A percentile compares a stretch with the other conserved stretches of the same genome.
Conservation (phyloP, 2,888 invertebrate species). For the Euspilapteryx auroguttella region DNA sequence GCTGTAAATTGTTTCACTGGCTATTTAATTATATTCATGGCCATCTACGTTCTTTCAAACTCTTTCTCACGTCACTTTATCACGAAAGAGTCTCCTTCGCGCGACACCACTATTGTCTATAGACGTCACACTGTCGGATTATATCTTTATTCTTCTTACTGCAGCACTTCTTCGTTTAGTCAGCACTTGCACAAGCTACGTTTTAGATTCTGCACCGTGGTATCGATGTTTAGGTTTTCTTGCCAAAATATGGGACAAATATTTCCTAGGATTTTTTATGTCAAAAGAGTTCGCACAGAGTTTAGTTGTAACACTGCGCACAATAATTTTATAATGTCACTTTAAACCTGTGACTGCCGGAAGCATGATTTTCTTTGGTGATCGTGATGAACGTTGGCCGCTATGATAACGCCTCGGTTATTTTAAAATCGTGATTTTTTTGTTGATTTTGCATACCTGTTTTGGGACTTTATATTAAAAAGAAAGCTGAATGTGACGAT, state of each 20-base stretch:
- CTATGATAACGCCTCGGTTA: slow-evolving; percentile 47
- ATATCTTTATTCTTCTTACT: slow-evolving; percentile 19
- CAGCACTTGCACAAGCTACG: slow-evolving; percentile 36
- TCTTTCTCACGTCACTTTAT: no score
- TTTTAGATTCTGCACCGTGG: slow-evolving; percentile 22
- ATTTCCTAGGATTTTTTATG: slow-evolving; percentile 7
- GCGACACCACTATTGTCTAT: no score
- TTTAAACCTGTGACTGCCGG: slow-evolving; percentile 35
- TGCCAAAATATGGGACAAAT: no score
- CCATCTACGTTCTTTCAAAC: no score
- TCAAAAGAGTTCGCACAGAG: neutral
- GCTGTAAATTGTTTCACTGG: no score
- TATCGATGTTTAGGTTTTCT: slow-evolving; percentile 27
- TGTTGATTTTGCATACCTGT: slow-evolving; percentile 2
- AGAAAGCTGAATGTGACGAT: no score
- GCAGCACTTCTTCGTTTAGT: slow-evolving; percentile 33
- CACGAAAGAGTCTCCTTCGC: no score
- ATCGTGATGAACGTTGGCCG: slow-evolving; percentile 33
- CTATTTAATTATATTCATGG: no score
- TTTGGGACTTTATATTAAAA: slow-evolving; percentile 3
- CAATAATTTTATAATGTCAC: no score
- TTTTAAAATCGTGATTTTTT: slow-evolving; percentile 6
- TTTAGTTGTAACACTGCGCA: no score
- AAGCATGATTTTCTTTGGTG: slow-evolving; percentile 40
- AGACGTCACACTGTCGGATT: slow-evolving; percentile 31